A percentile compares a stretch with the other conserved stretches of the same genome.
Conservation (phyloP, 2,797 vertebrate species). For the Mastacembelus armatus region DNA sequence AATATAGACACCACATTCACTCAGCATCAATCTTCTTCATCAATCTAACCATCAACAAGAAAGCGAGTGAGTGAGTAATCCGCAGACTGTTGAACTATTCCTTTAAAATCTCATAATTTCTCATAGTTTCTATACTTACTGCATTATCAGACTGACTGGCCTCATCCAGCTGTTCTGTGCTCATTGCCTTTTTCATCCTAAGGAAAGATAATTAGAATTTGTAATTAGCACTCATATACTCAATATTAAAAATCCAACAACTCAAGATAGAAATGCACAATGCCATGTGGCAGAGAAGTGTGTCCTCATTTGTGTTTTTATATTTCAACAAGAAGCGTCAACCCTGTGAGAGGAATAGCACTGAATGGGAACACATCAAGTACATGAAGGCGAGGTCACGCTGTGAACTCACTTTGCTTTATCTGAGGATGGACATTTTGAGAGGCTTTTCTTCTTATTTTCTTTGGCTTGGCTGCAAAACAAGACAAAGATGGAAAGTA, state of each 20-base stretch:
- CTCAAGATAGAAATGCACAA: conserved; percentile 2
- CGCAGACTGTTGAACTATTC: neutral
- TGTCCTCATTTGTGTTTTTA: neutral
- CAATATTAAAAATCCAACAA: conserved; percentile 8
- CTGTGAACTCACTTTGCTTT: conserved; percentile 81
- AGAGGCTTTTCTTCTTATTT: conserved; percentile 86
- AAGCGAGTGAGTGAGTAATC: neutral
- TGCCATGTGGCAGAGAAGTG: neutral
- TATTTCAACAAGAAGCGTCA: neutral
- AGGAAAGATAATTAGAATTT: conserved; percentile 34
- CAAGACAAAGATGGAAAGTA: conserved; percentile 19
- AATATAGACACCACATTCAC: too few species aligned
- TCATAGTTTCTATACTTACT: too few species aligned
- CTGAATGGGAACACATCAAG: conserved; percentile 10
- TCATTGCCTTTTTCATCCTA: conserved; percentile 73
- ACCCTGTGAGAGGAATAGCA: neutral
- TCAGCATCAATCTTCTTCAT: neutral
- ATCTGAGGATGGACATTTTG: conserved; percentile 81
- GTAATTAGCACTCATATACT: conserved; percentile 21
- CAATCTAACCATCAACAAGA: neutral
- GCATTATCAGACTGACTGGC: conserved; percentile 32
- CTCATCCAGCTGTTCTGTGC: conserved; percentile 73
- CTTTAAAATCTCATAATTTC: neutral
- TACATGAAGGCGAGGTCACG: conserved; percentile 16
- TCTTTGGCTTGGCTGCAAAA: conserved; percentile 87